phyloP scores from a whole-genome alignment of 64 coral and sea anemone genomes.

The Montipora efflorescens region DNA sequence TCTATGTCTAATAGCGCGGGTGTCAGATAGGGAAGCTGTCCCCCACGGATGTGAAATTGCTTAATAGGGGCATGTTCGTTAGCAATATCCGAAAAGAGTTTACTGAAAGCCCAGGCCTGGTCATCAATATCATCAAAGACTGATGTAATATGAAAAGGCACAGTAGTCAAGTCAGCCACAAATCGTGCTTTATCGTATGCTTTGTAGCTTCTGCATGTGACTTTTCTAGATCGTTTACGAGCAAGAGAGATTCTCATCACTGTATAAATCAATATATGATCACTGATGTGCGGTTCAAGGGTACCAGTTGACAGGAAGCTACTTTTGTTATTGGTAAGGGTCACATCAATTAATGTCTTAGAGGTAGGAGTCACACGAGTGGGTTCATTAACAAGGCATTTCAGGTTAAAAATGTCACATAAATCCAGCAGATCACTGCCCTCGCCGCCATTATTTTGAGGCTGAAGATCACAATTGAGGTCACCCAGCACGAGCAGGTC shows the following conservation, averaged over 20 bases:
- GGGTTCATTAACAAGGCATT: slow-evolving; percentile 35
- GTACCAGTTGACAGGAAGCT: slow-evolving; percentile 48
- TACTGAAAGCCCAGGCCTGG: slow-evolving; percentile 46
- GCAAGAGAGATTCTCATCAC: slow-evolving; percentile 28
- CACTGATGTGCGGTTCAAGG: slow-evolving; percentile 41
- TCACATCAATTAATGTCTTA: slow-evolving; percentile 14
- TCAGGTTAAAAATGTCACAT: slow-evolving; percentile 38
- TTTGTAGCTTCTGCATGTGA: slow-evolving; percentile 37
- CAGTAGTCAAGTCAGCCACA: slow-evolving; percentile 17
- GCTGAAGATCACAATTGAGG: slow-evolving; percentile 56
- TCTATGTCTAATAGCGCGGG: slow-evolving; percentile 4
- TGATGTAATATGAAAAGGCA: slow-evolving; percentile 46
- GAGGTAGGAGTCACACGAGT: slow-evolving; percentile 6
- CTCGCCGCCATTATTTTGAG: slow-evolving; percentile 42
- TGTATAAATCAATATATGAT: slow-evolving; percentile 32
- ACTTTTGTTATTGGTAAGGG: slow-evolving; percentile 23
- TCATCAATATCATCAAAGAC: slow-evolving; percentile 40
- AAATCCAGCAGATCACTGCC: slow-evolving; percentile 55
- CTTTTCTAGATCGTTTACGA: slow-evolving; percentile 45
- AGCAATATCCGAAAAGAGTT: slow-evolving; percentile 25
- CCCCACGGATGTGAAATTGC: slow-evolving; percentile 32
- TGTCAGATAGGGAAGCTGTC: slow-evolving; percentile 40
- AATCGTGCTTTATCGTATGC: slow-evolving; percentile 25
- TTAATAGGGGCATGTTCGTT: slow-evolving; percentile 43
- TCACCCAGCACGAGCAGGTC: slow-evolving; percentile 53